These are phyloP conservation scores for Anaspis maculata DNA, from an alignment of 2,888 invertebrate species.

Conservation along the genomic window DNA sequence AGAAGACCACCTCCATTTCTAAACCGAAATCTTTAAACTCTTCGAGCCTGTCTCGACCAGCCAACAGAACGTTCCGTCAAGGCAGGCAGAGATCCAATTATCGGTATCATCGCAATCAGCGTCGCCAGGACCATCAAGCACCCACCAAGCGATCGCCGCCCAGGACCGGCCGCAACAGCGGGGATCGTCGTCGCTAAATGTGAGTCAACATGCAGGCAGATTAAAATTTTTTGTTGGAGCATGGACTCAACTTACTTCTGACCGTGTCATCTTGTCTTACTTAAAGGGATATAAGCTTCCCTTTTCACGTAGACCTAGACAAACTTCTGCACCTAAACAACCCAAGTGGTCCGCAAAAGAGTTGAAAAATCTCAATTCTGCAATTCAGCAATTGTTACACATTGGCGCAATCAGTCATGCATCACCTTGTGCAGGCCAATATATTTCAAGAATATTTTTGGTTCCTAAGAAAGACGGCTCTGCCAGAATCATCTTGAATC, in stretches of 20 bases:
- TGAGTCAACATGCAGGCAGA: slow-evolving; percentile 1
- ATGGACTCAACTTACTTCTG: background rate
- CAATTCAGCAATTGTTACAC: background rate
- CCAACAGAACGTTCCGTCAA: background rate
- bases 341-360: background rate
- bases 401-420: background rate
- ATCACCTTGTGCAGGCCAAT: background rate
- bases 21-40: slow-evolving; percentile 1
- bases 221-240: background rate
- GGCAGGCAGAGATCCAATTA: background rate
- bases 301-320: background rate
- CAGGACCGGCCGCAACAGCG: background rate
- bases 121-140: background rate
- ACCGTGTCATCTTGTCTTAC: background rate
- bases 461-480: background rate
- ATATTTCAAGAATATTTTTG: background rate
- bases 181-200: background rate
- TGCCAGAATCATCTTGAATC: background rate
- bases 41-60: slow-evolving; percentile 5
- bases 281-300: background rate
- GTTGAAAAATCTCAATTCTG: background rate
- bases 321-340: background rate
- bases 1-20: background rate
- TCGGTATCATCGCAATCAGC: background rate
- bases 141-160: background rate